Percentiles rank a stretch among this genome's conserved stretches.
Conservation (phyloP, 2,888 invertebrate genomes). For the Stenolophus ochropezus region DNA sequence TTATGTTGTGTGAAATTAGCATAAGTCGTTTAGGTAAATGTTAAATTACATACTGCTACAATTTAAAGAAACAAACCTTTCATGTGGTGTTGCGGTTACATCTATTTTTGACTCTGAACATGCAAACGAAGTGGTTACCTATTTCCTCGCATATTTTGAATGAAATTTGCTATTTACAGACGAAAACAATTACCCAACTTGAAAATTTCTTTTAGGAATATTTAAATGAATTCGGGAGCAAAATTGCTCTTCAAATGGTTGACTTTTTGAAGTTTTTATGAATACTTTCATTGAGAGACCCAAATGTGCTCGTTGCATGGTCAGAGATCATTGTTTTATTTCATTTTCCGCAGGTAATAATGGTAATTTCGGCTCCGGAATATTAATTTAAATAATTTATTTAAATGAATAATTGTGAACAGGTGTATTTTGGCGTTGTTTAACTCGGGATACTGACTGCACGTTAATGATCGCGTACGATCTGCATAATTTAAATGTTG, state of each 20-base stretch:
- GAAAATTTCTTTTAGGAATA: constrained; percentile 21
- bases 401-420: constrained; percentile 58
- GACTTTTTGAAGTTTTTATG: constrained; percentile 23
- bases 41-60: neutral
- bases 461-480: constrained; percentile 35
- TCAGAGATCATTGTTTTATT: constrained; percentile 11
- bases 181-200: constrained; percentile 17
- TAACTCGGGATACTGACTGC: neutral
- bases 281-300: constrained; percentile 39
- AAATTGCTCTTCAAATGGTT: constrained; percentile 23
- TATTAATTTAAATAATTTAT: constrained; percentile 58
- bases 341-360: constrained; percentile 39
- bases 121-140: constrained; percentile 6
- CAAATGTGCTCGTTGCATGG: constrained; percentile 45
- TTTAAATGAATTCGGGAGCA: constrained; percentile 19
- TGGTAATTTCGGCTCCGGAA: constrained; percentile 46
- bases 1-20: too few relatives aligned
- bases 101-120: neutral
- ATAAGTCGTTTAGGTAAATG: too few relatives aligned
- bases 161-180: constrained; percentile 43
- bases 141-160: constrained; percentile 8
- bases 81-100: neutral
- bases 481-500: constrained; percentile 42
- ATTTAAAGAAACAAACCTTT: neutral
- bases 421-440: constrained; percentile 46